phyloP scores from a whole-genome alignment of 2,888 invertebrate species.

The Trachelus stipa region DNA sequence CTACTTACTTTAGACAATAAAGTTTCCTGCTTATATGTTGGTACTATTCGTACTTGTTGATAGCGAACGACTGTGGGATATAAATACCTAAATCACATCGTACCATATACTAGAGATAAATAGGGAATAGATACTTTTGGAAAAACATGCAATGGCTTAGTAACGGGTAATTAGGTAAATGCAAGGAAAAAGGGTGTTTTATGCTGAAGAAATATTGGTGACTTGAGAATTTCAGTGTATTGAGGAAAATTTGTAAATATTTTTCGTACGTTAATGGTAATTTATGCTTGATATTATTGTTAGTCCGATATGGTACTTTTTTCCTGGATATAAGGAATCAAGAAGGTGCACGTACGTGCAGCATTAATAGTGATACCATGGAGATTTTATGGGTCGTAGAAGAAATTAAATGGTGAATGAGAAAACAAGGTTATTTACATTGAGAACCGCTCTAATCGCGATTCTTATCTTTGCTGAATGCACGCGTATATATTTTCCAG shows the following conservation, averaged over 20 bases:
- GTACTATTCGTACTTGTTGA: neutral
- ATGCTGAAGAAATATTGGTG: neutral
- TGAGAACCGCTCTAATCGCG: neutral
- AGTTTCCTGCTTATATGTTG: neutral
- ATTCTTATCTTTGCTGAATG: neutral
- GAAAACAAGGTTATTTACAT: neutral
- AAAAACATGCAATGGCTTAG: neutral
- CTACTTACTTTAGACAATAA: neutral
- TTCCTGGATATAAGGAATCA: neutral
- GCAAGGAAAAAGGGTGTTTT: neutral
- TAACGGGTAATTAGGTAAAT: neutral
- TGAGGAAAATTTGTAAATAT: neutral
- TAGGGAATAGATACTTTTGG: neutral
- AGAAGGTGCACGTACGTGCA: neutral
- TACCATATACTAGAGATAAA: neutral
- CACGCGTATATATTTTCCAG: conserved; percentile 1
- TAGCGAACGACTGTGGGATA: neutral
- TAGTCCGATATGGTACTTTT: neutral
- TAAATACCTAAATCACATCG: neutral
- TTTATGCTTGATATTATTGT: neutral
- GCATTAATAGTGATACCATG: neutral
- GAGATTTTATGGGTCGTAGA: conserved; percentile 2
- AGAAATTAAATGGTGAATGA: neutral
- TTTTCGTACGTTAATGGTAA: neutral
- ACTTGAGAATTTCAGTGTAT: neutral